Percentiles rank a stretch among this genome's conserved stretches.
phyloP scores from a whole-genome alignment of 2,113 vertebrate genomes.

The Plestiodon gilberti region DNA sequence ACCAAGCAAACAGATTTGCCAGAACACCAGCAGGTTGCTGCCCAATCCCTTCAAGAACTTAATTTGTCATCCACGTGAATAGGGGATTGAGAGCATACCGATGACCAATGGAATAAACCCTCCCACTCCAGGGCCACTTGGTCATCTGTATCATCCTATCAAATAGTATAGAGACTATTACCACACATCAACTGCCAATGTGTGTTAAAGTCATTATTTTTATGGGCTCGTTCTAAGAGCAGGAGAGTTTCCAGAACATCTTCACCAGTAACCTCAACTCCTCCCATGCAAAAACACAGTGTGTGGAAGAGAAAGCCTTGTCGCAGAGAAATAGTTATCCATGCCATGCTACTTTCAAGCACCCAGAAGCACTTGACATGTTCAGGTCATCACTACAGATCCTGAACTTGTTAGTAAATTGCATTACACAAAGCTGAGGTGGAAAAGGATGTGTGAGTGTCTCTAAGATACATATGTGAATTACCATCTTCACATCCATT shows the following conservation, averaged over 20 bases:
- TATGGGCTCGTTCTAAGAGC: not conserved
- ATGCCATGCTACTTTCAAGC: not conserved
- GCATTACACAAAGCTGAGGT: not conserved
- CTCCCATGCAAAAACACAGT: not conserved
- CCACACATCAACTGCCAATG: not conserved
- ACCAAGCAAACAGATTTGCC: too few species aligned
- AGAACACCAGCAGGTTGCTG: too few species aligned
- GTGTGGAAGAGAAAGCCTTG: not conserved
- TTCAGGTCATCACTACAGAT: not conserved
- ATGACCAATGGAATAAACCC: not conserved
- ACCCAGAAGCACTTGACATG: not conserved
- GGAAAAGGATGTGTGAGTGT: too few species aligned
- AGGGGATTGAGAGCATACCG: not conserved
- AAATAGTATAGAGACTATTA: not conserved
- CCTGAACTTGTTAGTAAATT: not conserved
- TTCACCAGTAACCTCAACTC: not conserved
- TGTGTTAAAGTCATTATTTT: not conserved
- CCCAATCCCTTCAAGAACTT: not conserved
- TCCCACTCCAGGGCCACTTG: not conserved
- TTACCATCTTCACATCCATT: conserved; percentile 5
- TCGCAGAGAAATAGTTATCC: not conserved
- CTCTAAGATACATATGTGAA: not conserved
- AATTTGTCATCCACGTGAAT: not conserved
- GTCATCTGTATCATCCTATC: too few species aligned
- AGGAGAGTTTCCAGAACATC: not conserved